phyloP scores from a whole-genome alignment of 2,888 invertebrate genomes.

The Cataglyphis rosenhaueri region DNA sequence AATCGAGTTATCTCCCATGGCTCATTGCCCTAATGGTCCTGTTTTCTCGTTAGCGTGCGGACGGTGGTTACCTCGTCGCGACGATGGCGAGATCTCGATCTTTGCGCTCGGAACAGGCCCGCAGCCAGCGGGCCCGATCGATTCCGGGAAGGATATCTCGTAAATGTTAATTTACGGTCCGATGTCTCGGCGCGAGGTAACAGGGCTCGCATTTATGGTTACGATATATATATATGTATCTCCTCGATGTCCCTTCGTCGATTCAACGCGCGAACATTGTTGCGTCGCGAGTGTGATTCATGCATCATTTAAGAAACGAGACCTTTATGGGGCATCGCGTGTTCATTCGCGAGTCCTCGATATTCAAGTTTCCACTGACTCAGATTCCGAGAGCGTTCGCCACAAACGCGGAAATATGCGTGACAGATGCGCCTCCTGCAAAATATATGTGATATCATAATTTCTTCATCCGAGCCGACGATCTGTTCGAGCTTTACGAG shows the following conservation, averaged over 20 bases:
- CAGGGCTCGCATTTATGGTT: background rate
- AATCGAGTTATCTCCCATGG: slow-evolving; percentile 47
- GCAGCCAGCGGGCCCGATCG: slow-evolving; percentile 40
- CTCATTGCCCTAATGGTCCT: slow-evolving; percentile 45
- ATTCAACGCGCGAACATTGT: background rate
- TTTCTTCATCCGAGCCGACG: slow-evolving; percentile 27
- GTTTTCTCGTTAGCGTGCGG: slow-evolving; percentile 49
- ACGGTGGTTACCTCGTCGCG: slow-evolving; percentile 30
- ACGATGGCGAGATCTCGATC: slow-evolving; percentile 39
- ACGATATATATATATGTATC: background rate
- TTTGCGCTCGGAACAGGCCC: slow-evolving; percentile 36
- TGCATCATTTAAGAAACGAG: slow-evolving; percentile 40
- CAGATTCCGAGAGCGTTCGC: background rate
- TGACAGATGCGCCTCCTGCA: background rate
- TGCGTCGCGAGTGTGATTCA: slow-evolving; percentile 40
- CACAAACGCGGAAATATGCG: slow-evolving; percentile 6
- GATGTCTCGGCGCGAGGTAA: slow-evolving; percentile 24
- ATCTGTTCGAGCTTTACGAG: slow-evolving; percentile 6
- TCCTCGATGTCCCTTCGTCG: slow-evolving; percentile 2
- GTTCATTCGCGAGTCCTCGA: slow-evolving; percentile 29
- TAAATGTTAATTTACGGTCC: slow-evolving; percentile 58
- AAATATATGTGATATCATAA: slow-evolving; percentile 21
- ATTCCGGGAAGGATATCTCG: slow-evolving; percentile 61
- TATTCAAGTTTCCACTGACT: slow-evolving; percentile 7
- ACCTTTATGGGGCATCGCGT: slow-evolving; percentile 48